phyloP scores from a whole-genome alignment of 2,888 invertebrate species.

The Phalera bucephala region DNA sequence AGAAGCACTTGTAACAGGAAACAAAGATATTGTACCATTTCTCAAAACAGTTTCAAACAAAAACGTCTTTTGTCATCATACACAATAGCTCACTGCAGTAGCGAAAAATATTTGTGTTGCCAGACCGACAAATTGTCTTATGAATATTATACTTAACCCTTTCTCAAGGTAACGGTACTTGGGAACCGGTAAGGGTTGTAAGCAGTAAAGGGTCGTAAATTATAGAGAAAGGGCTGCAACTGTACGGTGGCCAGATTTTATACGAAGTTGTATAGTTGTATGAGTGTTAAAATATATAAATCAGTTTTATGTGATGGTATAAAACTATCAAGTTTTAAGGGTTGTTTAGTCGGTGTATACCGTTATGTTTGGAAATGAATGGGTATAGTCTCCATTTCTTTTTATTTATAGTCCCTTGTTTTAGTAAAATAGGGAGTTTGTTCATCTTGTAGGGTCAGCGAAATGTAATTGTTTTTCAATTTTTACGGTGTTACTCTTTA shows the following conservation, averaged over 20 bases:
- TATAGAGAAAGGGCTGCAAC: constrained; percentile 49
- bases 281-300: constrained; percentile 2
- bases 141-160: constrained; percentile 54
- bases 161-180: constrained; percentile 38
- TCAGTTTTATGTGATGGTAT: constrained; percentile 11
- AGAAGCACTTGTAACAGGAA: constrained; percentile 12
- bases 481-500: too few species aligned
- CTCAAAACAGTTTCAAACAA: constrained; percentile 18
- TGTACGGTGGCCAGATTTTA: constrained; percentile 57
- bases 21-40: constrained; percentile 12
- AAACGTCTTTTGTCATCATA: constrained; percentile 13
- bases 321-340: constrained; percentile 10
- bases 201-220: constrained; percentile 34
- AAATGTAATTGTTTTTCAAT: too few species aligned
- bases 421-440: too few species aligned
- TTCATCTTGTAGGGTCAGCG: too few species aligned
- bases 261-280: constrained; percentile 20
- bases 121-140: constrained; percentile 18
- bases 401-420: too few species aligned
- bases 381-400: too few species aligned
- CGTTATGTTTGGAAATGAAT: background rate
- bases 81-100: constrained; percentile 29
- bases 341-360: background rate
- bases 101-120: constrained; percentile 34
- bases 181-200: constrained; percentile 29